phyloP scores from a whole-genome alignment of 2,888 invertebrate genomes.

The Andrena praecox region DNA sequence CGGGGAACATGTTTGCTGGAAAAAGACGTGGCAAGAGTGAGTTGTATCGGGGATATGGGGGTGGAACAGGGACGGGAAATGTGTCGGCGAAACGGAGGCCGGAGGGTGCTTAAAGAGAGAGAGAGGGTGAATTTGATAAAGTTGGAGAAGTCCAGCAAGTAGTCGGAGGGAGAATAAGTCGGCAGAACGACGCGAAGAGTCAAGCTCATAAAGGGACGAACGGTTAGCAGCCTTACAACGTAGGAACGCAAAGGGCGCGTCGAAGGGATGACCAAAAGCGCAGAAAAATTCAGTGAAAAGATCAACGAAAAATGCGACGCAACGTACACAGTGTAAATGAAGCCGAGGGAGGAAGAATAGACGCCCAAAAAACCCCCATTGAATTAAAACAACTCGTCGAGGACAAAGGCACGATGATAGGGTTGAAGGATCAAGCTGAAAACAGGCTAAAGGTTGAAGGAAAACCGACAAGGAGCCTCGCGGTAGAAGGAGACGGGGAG shows the following conservation, averaged over 20 bases:
- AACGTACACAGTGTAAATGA: neutral
- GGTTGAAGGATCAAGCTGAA: conserved; percentile 1
- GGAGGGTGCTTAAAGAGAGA: neutral
- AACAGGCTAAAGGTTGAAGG: conserved; percentile 34
- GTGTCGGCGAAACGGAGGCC: conserved; percentile 18
- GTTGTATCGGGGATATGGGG: neutral
- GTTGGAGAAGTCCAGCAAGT: neutral
- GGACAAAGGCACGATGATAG: neutral
- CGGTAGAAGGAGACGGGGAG: conserved; percentile 19
- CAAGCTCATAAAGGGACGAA: neutral
- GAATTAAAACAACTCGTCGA: no score
- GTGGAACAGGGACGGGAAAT: neutral
- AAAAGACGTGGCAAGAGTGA: neutral
- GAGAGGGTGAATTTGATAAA: conserved; percentile 1
- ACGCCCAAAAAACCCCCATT: no score
- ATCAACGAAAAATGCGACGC: neutral
- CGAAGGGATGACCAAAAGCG: neutral
- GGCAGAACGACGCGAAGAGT: neutral
- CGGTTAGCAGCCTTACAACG: no score
- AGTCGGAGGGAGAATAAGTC: neutral
- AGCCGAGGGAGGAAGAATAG: neutral
- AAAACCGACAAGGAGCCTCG: conserved; percentile 2
- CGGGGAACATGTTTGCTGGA: neutral
- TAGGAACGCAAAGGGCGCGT: neutral
- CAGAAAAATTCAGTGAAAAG: neutral